Percentiles rank a stretch among this genome's conserved stretches.
These are phyloP conservation scores for Corythucha ciliata DNA, from an alignment of 2,888 invertebrate genomes.

Conservation along the genomic window DNA sequence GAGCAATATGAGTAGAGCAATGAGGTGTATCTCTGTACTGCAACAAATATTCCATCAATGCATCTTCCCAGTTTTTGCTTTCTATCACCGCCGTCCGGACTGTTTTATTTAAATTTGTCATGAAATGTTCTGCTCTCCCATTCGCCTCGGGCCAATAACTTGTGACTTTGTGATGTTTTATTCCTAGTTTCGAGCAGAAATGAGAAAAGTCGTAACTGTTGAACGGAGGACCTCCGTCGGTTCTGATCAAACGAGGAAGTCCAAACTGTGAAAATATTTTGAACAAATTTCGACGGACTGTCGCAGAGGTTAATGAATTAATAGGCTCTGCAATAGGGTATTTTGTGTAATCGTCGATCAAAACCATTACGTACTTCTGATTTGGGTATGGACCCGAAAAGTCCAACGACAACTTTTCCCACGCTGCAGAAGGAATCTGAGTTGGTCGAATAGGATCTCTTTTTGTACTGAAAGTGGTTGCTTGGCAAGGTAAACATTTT, in stretches of 20 bases:
- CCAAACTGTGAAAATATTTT: neutral
- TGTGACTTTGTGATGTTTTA: neutral
- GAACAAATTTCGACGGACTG: neutral
- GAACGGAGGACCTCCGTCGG: conserved; percentile 10
- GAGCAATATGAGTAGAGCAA: too few relatives aligned
- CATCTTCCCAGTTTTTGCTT: conserved; percentile 3
- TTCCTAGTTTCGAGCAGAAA: neutral
- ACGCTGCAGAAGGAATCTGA: neutral
- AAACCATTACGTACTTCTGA: neutral
- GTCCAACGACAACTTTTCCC: neutral
- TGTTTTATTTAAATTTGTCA: neutral
- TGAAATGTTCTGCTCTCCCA: conserved; percentile 7
- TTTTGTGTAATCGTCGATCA: neutral
- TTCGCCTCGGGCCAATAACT: conserved; percentile 8
- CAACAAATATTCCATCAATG: neutral
- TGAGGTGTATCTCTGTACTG: neutral
- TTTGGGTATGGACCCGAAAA: conserved; percentile 6
- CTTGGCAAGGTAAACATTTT: conserved; percentile 8
- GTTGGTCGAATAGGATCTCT: neutral
- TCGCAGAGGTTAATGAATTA: neutral
- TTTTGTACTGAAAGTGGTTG: neutral
- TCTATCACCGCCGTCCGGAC: neutral
- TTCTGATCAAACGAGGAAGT: neutral
- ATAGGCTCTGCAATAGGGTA: neutral
- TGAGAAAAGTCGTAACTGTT: neutral